Evolutionary conservation across 2,888 invertebrate genomes (phyloP).

Genomic region (Cheilosia grossa): DNA sequence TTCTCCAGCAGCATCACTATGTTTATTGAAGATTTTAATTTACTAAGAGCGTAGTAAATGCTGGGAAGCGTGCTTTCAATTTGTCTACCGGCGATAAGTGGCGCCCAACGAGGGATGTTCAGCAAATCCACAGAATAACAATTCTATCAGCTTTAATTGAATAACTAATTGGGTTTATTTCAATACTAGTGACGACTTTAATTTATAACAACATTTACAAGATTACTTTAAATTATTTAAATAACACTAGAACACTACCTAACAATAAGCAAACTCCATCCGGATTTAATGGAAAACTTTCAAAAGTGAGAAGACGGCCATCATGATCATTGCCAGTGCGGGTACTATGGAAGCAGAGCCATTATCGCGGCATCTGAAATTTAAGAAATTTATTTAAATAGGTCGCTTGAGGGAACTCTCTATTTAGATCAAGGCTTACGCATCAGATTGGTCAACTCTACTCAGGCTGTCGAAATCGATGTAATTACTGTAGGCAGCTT

Average conservation of each 20-base stretch:
- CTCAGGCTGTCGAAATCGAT: slow-evolving; percentile 24
- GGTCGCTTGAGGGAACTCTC: too few relatives aligned
- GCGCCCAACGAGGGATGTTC: not conserved
- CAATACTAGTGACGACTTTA: too few relatives aligned
- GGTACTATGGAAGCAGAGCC: slow-evolving; percentile 34
- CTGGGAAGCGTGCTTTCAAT: too few relatives aligned
- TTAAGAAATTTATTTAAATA: not conserved
- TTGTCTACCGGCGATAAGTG: not conserved
- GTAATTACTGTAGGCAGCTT: not conserved
- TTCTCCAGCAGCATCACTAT: too few relatives aligned
- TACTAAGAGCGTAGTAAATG: too few relatives aligned
- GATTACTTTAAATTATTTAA: slow-evolving; percentile 19
- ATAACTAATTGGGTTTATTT: too few relatives aligned
- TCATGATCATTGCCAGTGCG: slow-evolving; percentile 36
- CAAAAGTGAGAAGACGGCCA: slow-evolving; percentile 31
- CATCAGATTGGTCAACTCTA: slow-evolving; percentile 26
- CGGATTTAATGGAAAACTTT: slow-evolving; percentile 27
- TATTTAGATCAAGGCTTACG: slow-evolving; percentile 26
- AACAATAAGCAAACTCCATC: not conserved
- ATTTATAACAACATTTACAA: slow-evolving; percentile 1
- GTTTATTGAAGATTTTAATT: too few relatives aligned
- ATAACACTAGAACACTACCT: too few relatives aligned
- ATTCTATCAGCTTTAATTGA: not conserved
- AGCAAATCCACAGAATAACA: not conserved
- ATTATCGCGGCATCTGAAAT: slow-evolving; percentile 27